Conservation (phyloP, 64 coral and sea anemone species). For the Porites lutea region DNA sequence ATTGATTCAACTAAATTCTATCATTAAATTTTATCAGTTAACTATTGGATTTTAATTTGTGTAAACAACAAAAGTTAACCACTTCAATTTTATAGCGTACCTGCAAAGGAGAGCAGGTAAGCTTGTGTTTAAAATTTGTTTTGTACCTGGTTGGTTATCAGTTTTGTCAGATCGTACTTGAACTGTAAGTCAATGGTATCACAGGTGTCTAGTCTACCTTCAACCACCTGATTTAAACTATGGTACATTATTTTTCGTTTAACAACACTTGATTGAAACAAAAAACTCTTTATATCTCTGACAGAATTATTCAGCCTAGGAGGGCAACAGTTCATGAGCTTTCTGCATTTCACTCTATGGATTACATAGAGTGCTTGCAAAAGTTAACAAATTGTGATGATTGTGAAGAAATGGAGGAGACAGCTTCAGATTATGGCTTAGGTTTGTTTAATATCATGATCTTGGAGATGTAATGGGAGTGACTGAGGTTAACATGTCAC, state of each 20-base stretch:
- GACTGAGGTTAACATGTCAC: not conserved
- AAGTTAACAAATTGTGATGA: conserved; percentile 40
- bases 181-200: too few species aligned
- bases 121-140: not conserved
- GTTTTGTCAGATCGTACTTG: too few species aligned
- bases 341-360: conserved; percentile 82
- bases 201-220: too few species aligned
- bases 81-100: not conserved
- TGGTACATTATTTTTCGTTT: not conserved
- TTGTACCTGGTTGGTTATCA: too few species aligned
- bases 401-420: conserved; percentile 65
- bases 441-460: conserved; percentile 38
- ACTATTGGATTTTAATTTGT: too few species aligned
- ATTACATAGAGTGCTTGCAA: conserved; percentile 83
- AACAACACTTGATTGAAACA: not conserved
- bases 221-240: not conserved
- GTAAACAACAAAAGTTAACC: too few species aligned
- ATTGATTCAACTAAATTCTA: too few species aligned
- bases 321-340: conserved; percentile 75
- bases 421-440: conserved; percentile 80
- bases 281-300: not conserved
- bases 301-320: conserved; percentile 76
- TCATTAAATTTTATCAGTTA: too few species aligned
- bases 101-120: not conserved
- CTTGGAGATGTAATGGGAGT: not conserved